Evolutionary conservation across 2,888 invertebrate genomes (phyloP).

Genomic region (Orthonychiurus folsomi): DNA sequence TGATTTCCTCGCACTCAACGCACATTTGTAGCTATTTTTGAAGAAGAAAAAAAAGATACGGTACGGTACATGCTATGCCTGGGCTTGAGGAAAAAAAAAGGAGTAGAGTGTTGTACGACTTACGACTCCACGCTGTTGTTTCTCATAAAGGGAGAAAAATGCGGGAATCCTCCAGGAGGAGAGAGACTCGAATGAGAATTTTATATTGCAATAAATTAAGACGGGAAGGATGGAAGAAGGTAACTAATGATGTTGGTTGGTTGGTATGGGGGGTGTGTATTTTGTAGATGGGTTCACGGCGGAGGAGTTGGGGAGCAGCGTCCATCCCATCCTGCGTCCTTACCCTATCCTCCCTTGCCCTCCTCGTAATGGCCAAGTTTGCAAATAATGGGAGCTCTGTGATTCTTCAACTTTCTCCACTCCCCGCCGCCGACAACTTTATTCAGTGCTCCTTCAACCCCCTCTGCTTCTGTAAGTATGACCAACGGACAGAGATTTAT

Average conservation of each 20-base stretch:
- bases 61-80: neutral
- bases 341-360: neutral
- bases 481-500: conserved; percentile 38
- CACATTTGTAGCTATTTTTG: neutral
- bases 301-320: neutral
- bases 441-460: conserved; percentile 39
- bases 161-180: no score
- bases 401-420: conserved; percentile 15
- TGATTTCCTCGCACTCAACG: neutral
- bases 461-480: conserved; percentile 38
- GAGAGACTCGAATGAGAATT: no score
- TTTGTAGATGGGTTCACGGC: neutral
- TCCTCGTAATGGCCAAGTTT: neutral
- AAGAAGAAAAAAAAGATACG: neutral
- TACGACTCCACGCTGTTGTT: neutral
- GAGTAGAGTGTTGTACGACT: no score
- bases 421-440: conserved; percentile 37
- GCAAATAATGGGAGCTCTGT: neutral
- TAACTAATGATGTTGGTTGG: neutral
- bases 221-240: no score
- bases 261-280: no score
- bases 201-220: conserved; percentile 1
- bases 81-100: neutral
- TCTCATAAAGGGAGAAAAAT: no score
- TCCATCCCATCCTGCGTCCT: neutral